Percentiles rank a stretch among this genome's conserved stretches.
phyloP scores from a whole-genome alignment of 2,797 vertebrate genomes.

The Spinibarbus caldwelli region DNA sequence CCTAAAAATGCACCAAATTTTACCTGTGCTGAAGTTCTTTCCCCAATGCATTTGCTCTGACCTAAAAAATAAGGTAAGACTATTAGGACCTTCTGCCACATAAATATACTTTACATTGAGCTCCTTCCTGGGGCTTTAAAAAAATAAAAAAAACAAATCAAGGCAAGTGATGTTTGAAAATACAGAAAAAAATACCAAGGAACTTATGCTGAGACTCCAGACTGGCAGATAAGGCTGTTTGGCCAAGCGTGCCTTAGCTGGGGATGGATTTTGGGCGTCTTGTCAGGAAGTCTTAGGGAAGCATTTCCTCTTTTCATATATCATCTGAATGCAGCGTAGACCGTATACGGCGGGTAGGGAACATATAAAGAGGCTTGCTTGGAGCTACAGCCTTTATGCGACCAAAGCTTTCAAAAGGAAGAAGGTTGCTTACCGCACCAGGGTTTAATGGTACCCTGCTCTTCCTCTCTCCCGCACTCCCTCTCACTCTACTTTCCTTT shows the following conservation, averaged over 20 bases:
- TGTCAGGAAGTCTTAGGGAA: slow-evolving; percentile 72
- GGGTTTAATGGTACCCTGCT: slow-evolving; percentile 47
- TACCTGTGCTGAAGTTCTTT: background rate
- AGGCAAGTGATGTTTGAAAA: slow-evolving; percentile 67
- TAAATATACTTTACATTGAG: slow-evolving; percentile 30
- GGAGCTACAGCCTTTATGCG: slow-evolving; percentile 71
- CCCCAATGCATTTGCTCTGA: slow-evolving; percentile 20
- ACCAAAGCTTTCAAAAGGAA: slow-evolving; percentile 66
- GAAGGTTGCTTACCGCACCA: slow-evolving; percentile 44
- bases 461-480: slow-evolving; percentile 22
- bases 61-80: slow-evolving; percentile 43
- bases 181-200: slow-evolving; percentile 65
- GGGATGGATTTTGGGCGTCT: slow-evolving; percentile 70
- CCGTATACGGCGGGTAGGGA: slow-evolving; percentile 64
- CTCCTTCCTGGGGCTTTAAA: slow-evolving; percentile 1
- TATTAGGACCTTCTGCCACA: slow-evolving; percentile 24
- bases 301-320: slow-evolving; percentile 76
- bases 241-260: slow-evolving; percentile 68
- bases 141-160: slow-evolving; percentile 54
- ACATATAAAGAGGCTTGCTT: slow-evolving; percentile 70
- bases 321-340: slow-evolving; percentile 76
- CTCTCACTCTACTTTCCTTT: slow-evolving; percentile 45
- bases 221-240: slow-evolving; percentile 69
- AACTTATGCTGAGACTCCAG: slow-evolving; percentile 65
- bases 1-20: background rate